Conservation (phyloP, 2,888 invertebrate genomes). For the Ornithoptera priamus region DNA sequence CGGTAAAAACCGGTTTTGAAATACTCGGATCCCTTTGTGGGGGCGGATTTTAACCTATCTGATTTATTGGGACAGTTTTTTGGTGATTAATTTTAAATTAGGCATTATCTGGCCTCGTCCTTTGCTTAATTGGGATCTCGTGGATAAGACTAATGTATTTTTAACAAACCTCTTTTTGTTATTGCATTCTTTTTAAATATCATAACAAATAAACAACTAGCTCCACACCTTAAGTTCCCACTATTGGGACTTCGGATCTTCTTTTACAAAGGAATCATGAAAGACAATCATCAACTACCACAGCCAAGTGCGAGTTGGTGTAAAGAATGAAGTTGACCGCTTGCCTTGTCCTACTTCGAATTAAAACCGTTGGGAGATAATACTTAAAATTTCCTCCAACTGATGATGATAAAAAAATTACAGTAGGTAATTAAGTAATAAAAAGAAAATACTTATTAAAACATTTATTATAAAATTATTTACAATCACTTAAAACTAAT, state of each 20-base stretch:
- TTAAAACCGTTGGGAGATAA: no score
- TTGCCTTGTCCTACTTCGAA: no score
- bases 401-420: no score
- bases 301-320: no score
- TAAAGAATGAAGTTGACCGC: no score
- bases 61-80: conserved; percentile 61
- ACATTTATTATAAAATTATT: conserved; percentile 16
- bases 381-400: no score
- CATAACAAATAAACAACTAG: not conserved
- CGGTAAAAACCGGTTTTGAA: conserved; percentile 37
- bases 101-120: conserved; percentile 53
- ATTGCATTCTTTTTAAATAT: not conserved
- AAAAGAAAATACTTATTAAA: not conserved
- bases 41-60: conserved; percentile 45
- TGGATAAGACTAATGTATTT: conserved; percentile 59
- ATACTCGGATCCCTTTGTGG: conserved; percentile 43
- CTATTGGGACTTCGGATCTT: no score
- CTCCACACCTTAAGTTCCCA: no score
- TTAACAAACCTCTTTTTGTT: conserved; percentile 48
- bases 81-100: conserved; percentile 68
- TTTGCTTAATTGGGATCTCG: conserved; percentile 48
- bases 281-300: no score
- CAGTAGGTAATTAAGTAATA: no score
- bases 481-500: conserved; percentile 4
- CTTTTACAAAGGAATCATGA: no score